phyloP scores from a whole-genome alignment of 1,140 invertebrate genomes.

The Hylyphantes graminicola region DNA sequence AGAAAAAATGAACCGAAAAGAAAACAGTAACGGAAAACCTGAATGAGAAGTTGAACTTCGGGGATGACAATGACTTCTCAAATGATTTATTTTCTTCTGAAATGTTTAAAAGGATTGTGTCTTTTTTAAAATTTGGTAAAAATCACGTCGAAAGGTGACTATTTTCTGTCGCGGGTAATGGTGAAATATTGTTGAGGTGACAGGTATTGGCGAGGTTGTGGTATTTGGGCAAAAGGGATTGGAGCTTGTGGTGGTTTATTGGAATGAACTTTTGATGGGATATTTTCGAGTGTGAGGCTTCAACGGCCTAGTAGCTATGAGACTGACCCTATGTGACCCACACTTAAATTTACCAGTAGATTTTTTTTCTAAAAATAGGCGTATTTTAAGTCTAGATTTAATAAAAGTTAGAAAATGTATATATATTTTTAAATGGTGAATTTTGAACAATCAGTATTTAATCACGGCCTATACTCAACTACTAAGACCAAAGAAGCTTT shows the following conservation, averaged over 20 bases:
- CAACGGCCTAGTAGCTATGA: too few species aligned
- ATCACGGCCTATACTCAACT: too few species aligned
- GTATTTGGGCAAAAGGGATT: background rate
- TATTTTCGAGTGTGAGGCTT: too few species aligned
- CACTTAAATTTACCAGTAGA: too few species aligned
- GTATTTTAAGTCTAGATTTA: too few species aligned
- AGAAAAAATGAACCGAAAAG: background rate
- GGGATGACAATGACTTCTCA: conserved; percentile 23
- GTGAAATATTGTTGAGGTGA: conserved; percentile 18
- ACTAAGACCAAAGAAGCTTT: too few species aligned
- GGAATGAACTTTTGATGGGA: conserved; percentile 63
- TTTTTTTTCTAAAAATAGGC: too few species aligned
- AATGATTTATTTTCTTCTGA: conserved; percentile 39
- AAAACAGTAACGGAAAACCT: background rate
- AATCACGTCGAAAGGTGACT: background rate
- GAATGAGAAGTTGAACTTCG: background rate
- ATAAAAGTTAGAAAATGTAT: too few species aligned
- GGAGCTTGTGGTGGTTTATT: conserved; percentile 5
- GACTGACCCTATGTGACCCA: too few species aligned
- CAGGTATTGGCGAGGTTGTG: background rate
- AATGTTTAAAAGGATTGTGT: conserved; percentile 13
- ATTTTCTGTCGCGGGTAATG: conserved; percentile 11
- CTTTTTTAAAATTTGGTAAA: background rate
- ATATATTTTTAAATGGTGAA: too few species aligned
- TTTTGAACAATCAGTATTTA: too few species aligned